phyloP scores from a whole-genome alignment of 1,140 invertebrate genomes.

The Cotesia typhae region DNA sequence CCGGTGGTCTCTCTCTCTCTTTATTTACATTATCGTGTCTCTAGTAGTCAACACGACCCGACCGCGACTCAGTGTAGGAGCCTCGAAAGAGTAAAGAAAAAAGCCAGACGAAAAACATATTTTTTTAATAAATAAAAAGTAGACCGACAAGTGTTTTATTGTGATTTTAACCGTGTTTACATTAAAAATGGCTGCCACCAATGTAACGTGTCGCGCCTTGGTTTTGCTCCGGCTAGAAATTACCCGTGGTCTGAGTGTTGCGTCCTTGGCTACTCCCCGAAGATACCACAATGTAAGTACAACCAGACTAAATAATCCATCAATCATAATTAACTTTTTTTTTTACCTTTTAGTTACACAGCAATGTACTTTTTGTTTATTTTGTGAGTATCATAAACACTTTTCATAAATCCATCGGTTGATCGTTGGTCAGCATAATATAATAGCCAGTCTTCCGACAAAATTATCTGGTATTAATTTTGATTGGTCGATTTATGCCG shows the following conservation, averaged over 20 bases:
- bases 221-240: slow-evolving; percentile 53
- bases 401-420: not conserved
- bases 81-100: not conserved
- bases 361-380: not conserved
- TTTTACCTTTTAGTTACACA: not conserved
- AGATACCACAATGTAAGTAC: slow-evolving; percentile 54
- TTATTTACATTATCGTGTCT: not conserved
- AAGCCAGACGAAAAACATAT: not conserved
- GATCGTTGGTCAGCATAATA: not conserved
- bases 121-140: not conserved
- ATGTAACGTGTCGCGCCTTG: slow-evolving; percentile 52
- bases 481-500: not conserved
- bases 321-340: slow-evolving; percentile 22
- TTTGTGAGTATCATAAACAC: too few relatives aligned
- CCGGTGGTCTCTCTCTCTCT: slow-evolving; percentile 42
- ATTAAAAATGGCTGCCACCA: slow-evolving; percentile 50
- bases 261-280: slow-evolving; percentile 49
- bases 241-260: slow-evolving; percentile 51
- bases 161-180: slow-evolving; percentile 14
- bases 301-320: slow-evolving; percentile 12
- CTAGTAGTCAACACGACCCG: not conserved
- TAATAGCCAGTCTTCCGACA: not conserved
- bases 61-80: not conserved
- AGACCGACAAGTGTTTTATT: not conserved
- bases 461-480: not conserved